Evolutionary conservation across 1,140 invertebrate genomes (phyloP).

Genomic region (Aphelenchoides besseyi): DNA sequence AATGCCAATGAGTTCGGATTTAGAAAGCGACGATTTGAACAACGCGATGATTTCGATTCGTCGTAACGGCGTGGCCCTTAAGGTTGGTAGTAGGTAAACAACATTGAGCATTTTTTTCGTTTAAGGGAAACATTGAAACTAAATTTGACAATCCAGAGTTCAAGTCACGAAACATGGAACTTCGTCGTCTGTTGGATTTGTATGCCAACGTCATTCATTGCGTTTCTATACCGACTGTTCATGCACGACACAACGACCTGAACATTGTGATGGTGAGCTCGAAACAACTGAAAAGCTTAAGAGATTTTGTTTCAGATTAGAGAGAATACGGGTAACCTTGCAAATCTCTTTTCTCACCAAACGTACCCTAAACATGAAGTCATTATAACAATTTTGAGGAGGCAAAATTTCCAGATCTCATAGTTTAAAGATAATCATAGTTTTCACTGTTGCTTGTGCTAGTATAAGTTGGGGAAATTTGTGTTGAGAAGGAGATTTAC

Average conservation of each 20-base stretch:
- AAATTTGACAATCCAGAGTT: slow-evolving; percentile 61
- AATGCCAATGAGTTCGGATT: slow-evolving; percentile 78
- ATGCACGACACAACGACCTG: slow-evolving; percentile 81
- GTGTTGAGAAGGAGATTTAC: too few species aligned
- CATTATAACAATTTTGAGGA: too few species aligned
- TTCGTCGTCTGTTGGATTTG: slow-evolving; percentile 52
- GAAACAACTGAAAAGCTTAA: too few species aligned
- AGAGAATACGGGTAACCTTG: too few species aligned
- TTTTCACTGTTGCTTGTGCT: too few species aligned
- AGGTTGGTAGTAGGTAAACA: slow-evolving; percentile 36
- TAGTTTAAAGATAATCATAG: too few species aligned
- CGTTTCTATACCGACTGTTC: slow-evolving; percentile 83
- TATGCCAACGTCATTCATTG: slow-evolving; percentile 70
- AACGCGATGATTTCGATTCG: slow-evolving; percentile 91
- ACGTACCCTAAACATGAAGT: too few species aligned
- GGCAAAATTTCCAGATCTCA: too few species aligned
- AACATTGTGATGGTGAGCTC: slow-evolving; percentile 81
- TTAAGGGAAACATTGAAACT: slow-evolving; percentile 61
- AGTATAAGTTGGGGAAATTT: too few species aligned
- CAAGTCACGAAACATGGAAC: slow-evolving; percentile 56
- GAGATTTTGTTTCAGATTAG: too few species aligned
- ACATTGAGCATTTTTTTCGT: slow-evolving; percentile 7
- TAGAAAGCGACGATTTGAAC: slow-evolving; percentile 76
- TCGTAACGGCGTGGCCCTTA: slow-evolving; percentile 86
- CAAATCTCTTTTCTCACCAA: too few species aligned